These are phyloP conservation scores for Helostoma temminkii DNA, from an alignment of 2,797 vertebrate genomes.

Conservation along the genomic window DNA sequence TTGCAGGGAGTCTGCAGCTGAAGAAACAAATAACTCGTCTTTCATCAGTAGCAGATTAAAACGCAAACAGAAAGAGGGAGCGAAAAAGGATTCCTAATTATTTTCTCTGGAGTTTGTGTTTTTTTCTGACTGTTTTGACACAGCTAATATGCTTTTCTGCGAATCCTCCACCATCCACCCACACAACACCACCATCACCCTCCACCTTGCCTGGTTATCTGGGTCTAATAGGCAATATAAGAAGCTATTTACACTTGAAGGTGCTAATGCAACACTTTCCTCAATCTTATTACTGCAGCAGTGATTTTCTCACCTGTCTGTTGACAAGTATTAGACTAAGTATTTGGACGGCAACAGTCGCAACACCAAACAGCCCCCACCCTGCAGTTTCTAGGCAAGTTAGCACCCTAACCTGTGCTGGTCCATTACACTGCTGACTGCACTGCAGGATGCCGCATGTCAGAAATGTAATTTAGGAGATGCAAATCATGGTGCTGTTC, in stretches of 20 bases:
- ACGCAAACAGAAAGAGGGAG: constrained; percentile 53
- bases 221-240: constrained; percentile 73
- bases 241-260: constrained; percentile 80
- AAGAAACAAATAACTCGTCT: constrained; percentile 77
- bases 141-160: constrained; percentile 69
- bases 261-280: constrained; percentile 82
- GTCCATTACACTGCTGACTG: constrained; percentile 51
- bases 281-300: constrained; percentile 68
- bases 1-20: constrained; percentile 62
- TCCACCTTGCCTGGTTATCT: constrained; percentile 63
- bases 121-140: constrained; percentile 67
- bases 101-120: constrained; percentile 56
- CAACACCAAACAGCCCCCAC: constrained; percentile 25
- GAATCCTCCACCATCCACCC: constrained; percentile 29
- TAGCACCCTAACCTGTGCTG: constrained; percentile 44
- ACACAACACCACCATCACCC: constrained; percentile 31
- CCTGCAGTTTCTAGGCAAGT: background rate
- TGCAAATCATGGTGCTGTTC: constrained; percentile 48
- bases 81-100: constrained; percentile 65
- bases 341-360: constrained; percentile 52
- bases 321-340: constrained; percentile 71
- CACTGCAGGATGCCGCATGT: constrained; percentile 46
- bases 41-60: constrained; percentile 77
- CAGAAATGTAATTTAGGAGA: constrained; percentile 48
- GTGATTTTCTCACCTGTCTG: constrained; percentile 65